Evolutionary conservation across 2,888 invertebrate genomes (phyloP).

Genomic region (Sycophila texana): DNA sequence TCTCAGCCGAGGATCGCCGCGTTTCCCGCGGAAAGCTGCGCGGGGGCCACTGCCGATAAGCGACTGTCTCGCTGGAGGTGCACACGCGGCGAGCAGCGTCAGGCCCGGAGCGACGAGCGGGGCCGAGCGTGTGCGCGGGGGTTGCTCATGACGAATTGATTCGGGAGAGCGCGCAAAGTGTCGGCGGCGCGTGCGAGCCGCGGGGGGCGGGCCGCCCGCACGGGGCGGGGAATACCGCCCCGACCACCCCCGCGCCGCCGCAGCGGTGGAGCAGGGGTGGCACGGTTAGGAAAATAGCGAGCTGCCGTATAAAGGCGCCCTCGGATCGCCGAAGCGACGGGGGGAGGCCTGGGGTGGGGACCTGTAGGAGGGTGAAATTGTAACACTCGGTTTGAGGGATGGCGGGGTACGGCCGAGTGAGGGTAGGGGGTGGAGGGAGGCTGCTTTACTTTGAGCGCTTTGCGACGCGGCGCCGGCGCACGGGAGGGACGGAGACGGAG

Average conservation of each 20-base stretch:
- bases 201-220: constrained; percentile 60
- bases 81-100: constrained; percentile 52
- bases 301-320: constrained; percentile 66
- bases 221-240: constrained; percentile 64
- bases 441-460: constrained; percentile 68
- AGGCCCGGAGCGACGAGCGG: constrained; percentile 52
- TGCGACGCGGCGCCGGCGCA: not conserved
- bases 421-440: constrained; percentile 47
- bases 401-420: not conserved
- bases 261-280: constrained; percentile 56
- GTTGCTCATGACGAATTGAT: constrained; percentile 64
- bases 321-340: constrained; percentile 41
- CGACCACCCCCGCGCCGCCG: constrained; percentile 1
- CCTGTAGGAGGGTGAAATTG: constrained; percentile 65
- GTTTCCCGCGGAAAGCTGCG: too few species aligned
- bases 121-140: constrained; percentile 61
- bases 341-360: not conserved
- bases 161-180: constrained; percentile 55
- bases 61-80: not conserved
- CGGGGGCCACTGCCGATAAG: too few species aligned
- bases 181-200: constrained; percentile 55
- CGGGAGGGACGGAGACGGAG: constrained; percentile 21
- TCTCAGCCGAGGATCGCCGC: too few species aligned
- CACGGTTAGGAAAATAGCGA: constrained; percentile 71
- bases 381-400: constrained; percentile 64